Evolutionary conservation across 1,140 invertebrate species (phyloP).

Genomic region (Hestina assimilis): DNA sequence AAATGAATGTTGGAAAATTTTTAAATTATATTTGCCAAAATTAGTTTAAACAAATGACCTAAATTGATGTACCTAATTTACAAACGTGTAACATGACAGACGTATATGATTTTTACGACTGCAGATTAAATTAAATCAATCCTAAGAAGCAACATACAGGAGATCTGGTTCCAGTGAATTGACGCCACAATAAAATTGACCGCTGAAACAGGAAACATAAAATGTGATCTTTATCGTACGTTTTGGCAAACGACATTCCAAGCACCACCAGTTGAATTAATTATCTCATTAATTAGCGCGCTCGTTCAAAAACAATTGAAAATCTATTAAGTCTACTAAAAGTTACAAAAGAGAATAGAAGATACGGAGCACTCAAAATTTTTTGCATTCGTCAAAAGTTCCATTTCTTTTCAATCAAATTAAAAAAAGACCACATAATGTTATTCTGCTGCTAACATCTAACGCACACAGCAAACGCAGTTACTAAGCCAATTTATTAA

Average conservation of each 20-base stretch:
- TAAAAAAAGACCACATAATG: no score
- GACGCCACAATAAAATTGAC: conserved; percentile 63
- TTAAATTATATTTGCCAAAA: no score
- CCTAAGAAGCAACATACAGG: conserved; percentile 31
- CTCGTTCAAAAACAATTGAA: not conserved
- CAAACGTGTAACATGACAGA: not conserved
- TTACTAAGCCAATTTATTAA: conserved; percentile 76
- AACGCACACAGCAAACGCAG: conserved; percentile 68
- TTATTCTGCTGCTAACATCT: conserved; percentile 35
- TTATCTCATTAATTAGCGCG: no score
- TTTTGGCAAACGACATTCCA: conserved; percentile 60
- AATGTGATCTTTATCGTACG: conserved; percentile 61
- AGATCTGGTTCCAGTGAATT: conserved; percentile 49
- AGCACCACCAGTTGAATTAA: conserved; percentile 9
- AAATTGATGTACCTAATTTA: conserved; percentile 3
- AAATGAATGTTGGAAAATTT: not conserved
- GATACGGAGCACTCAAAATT: no score
- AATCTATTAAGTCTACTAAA: conserved; percentile 11
- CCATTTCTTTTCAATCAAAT: no score
- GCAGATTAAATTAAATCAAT: conserved; percentile 45
- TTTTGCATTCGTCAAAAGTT: no score
- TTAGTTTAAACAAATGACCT: no score
- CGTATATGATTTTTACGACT: conserved; percentile 22
- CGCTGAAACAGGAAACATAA: conserved; percentile 65
- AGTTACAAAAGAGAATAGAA: no score